Conservation (phyloP, 2,888 invertebrate genomes). For the Pocota personata region DNA sequence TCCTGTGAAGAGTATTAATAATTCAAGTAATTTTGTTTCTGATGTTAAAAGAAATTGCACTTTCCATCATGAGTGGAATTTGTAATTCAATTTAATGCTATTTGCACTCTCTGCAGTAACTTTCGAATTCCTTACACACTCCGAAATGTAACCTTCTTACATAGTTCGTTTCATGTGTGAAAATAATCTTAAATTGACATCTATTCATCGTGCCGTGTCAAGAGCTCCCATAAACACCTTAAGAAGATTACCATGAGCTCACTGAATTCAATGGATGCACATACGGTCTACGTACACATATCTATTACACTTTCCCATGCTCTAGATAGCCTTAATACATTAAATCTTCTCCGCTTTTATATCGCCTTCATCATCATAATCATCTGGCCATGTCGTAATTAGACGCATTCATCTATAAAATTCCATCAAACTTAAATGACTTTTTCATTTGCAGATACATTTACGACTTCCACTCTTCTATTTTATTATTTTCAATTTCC, state of each 20-base stretch:
- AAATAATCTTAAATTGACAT: slow-evolving; percentile 3
- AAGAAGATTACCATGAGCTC: background rate
- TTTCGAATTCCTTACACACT: background rate
- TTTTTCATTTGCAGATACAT: slow-evolving; percentile 11
- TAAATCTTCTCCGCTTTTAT: slow-evolving; percentile 5
- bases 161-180: background rate
- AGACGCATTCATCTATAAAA: slow-evolving; percentile 9
- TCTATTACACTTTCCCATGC: slow-evolving; percentile 19
- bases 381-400: slow-evolving; percentile 10
- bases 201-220: background rate
- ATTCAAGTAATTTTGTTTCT: no score
- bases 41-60: background rate
- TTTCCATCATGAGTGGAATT: background rate
- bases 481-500: background rate
- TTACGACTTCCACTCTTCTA: background rate
- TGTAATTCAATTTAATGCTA: background rate
- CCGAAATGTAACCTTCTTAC: background rate
- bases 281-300: background rate
- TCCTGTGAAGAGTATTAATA: no score
- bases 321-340: slow-evolving; percentile 10
- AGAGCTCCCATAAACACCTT: background rate
- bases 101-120: background rate
- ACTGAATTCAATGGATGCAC: background rate
- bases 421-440: background rate
- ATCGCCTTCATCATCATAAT: background rate